Base-by-base conservation (phyloP, 2,888 invertebrate genomes). In the Spodoptera picta region DNA sequence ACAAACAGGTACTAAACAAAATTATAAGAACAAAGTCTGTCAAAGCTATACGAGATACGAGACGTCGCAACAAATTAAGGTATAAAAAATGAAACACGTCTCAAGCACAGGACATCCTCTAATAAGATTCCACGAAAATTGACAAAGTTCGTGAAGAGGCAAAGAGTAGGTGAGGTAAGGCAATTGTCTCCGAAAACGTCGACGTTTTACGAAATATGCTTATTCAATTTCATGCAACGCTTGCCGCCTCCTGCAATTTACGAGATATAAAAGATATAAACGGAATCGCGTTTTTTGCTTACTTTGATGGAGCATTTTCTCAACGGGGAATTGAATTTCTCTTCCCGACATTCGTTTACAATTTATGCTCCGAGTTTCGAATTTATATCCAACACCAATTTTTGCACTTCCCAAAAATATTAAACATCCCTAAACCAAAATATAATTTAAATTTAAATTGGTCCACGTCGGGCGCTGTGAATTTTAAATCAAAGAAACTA, bases 151-250 rank as follows among this genome's bases (percentile, higher is more conserved):
- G 92, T 90, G 87, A 92, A 89, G 89, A 92, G 91, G 89, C 92
- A 85, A 81, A 85, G 90, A 94, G 93, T 93, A 93, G 94, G 94
- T 94, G 94, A 94, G 93, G 94, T 94, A 94, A 94, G 94, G 94
- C 94, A 94, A 94, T 94, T 94, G 94, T 94, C 94, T 94, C 93
- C 90, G 83, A 94, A 94, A 94, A 94, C 94, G 94, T 89, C 93
- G 93, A 89, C 94, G 89, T 94, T 94, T 94, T 94, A 93, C 94
- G 94, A 94, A 94, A 94, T 94, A 94, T 94, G 94, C 94, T 94
- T 94, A 94, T 94, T 94, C 94, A 94, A 94, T 94, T 94, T 94
- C 94, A 94, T 94, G 94, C 94, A 94, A 94, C 93, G 94, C 93
- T 94, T 94, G 92, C 92, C 94, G 92, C 93, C 94, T 94, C 94